Conservation (phyloP, 2,888 invertebrate genomes). For the Craniophora ligustri region DNA sequence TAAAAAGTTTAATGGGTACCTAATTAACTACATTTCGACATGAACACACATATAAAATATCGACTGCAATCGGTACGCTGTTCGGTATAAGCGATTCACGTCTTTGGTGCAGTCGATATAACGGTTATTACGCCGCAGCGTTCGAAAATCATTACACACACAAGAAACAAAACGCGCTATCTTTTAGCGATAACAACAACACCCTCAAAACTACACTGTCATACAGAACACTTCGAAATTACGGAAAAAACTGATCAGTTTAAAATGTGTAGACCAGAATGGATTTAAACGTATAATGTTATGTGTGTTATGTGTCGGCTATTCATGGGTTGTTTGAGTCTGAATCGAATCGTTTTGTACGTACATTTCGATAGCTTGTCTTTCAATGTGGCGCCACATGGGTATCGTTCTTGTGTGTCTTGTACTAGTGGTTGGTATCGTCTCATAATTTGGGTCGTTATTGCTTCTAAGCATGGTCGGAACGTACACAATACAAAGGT, state of each 20-base stretch:
- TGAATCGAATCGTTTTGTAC: too few species aligned
- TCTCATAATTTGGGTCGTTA: conserved; percentile 1
- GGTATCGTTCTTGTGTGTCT: neutral
- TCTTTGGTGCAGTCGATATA: too few species aligned
- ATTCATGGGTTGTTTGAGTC: too few species aligned
- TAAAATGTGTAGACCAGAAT: conserved; percentile 1
- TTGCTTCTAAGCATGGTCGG: neutral
- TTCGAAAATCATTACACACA: neutral
- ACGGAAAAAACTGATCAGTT: conserved; percentile 25
- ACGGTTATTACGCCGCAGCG: too few species aligned
- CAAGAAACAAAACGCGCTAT: neutral
- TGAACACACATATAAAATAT: too few species aligned
- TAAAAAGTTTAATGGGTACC: too few species aligned
- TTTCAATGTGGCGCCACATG: conserved; percentile 33
- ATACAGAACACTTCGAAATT: neutral
- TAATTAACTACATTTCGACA: too few species aligned
- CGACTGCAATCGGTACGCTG: too few species aligned
- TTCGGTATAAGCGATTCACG: too few species aligned
- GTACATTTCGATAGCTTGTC: neutral
- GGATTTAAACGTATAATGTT: conserved; percentile 3
- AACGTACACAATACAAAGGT: too few species aligned
- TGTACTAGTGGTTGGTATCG: neutral
- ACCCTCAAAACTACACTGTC: conserved; percentile 1
- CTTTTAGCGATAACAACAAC: neutral
- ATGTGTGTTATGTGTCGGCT: neutral